Percentiles rank a stretch among this genome's conserved stretches.
phyloP scores from a whole-genome alignment of 2,797 vertebrate species.

The Acanthiza pusilla region DNA sequence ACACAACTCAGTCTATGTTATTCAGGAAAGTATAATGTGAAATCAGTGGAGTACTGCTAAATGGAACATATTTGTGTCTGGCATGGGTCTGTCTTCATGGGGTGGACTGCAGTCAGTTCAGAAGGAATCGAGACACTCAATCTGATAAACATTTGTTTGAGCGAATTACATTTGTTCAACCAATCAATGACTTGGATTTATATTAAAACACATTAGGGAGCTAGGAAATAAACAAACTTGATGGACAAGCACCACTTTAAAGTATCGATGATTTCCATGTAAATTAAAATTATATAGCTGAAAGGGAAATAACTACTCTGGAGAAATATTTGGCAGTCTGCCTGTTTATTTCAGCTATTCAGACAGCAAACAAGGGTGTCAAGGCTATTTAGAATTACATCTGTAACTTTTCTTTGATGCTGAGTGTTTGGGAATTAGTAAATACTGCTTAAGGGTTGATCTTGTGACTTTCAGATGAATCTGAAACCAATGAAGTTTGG shows the following conservation, averaged over 20 bases:
- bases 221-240: slow-evolving; percentile 50
- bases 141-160: slow-evolving; percentile 2
- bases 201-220: slow-evolving; percentile 3
- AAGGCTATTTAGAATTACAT: slow-evolving; percentile 57
- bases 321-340: slow-evolving; percentile 54
- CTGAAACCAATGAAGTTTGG: background rate
- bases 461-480: background rate
- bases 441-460: slow-evolving; percentile 2
- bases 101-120: background rate
- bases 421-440: slow-evolving; percentile 24
- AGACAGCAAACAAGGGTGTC: slow-evolving; percentile 42
- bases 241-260: slow-evolving; percentile 58
- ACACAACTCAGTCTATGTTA: background rate
- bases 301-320: slow-evolving; percentile 48
- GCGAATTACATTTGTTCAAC: background rate
- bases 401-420: slow-evolving; percentile 57
- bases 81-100: background rate
- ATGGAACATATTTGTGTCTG: background rate
- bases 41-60: background rate
- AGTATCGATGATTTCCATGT: slow-evolving; percentile 61
- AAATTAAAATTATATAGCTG: slow-evolving; percentile 63
- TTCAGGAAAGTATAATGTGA: background rate
- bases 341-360: slow-evolving; percentile 52
- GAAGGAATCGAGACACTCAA: background rate
- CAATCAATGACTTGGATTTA: slow-evolving; percentile 27